Conservation (phyloP, 2,797 vertebrate species). For the Phoxinus dragarum region DNA sequence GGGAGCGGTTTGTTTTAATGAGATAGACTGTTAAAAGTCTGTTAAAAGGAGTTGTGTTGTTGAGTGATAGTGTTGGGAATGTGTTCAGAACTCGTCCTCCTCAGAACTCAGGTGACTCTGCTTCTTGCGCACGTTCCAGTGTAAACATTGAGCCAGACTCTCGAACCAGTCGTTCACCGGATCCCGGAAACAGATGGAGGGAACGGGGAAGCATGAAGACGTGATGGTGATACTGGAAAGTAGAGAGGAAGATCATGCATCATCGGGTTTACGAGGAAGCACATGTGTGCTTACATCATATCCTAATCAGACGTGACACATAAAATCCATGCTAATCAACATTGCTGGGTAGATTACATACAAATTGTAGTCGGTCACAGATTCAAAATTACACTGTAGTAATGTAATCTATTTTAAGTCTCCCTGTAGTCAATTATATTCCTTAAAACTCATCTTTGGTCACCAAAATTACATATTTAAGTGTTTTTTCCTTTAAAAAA, state of each 20-base stretch:
- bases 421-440: too few relatives aligned
- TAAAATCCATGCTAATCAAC: neutral
- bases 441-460: too few relatives aligned
- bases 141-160: constrained; percentile 84
- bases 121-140: constrained; percentile 85
- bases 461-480: too few relatives aligned
- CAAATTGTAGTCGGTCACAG: too few relatives aligned
- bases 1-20: neutral
- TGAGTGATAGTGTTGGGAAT: neutral
- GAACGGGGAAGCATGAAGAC: constrained; percentile 83
- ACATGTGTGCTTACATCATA: neutral
- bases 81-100: constrained; percentile 55
- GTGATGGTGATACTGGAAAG: constrained; percentile 82
- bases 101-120: constrained; percentile 73
- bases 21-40: neutral
- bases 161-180: constrained; percentile 88
- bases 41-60: neutral
- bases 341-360: too few relatives aligned
- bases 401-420: too few relatives aligned
- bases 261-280: neutral
- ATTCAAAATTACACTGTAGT: too few relatives aligned
- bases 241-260: neutral
- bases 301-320: neutral
- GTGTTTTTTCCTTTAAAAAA: too few relatives aligned
- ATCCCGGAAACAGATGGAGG: constrained; percentile 85